Evolutionary conservation across 2,113 vertebrate species (phyloP).

Genomic region (Pseudopodoces humilis): DNA sequence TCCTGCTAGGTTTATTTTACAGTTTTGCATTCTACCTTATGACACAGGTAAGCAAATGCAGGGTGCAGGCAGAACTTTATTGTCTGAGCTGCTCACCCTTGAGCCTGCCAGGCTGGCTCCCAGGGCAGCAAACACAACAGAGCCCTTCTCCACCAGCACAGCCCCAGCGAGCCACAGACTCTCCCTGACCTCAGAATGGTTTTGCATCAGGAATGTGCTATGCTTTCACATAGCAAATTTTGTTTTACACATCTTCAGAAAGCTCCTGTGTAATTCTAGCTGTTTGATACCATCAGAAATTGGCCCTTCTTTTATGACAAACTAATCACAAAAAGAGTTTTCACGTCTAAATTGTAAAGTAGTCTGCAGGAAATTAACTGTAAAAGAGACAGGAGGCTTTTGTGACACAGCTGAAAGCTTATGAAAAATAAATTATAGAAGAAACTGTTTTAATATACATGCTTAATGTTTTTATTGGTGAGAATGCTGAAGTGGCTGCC

Average conservation of each 20-base stretch:
- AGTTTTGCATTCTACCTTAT: background rate
- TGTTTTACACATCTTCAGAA: background rate
- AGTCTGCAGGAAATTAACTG: background rate
- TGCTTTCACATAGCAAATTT: background rate
- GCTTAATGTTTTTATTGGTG: slow-evolving; percentile 60
- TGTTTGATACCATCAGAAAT: background rate
- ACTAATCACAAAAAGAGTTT: background rate
- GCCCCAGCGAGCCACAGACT: background rate
- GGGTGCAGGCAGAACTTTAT: rapidly evolving
- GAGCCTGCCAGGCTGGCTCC: background rate
- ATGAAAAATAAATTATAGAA: slow-evolving; percentile 54
- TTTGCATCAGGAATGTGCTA: background rate
- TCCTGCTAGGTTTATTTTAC: background rate
- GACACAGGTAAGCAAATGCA: background rate
- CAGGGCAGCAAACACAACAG: background rate
- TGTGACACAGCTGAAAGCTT: slow-evolving; percentile 32
- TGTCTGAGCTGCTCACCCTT: rapidly evolving
- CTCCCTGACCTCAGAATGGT: background rate
- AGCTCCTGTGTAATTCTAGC: background rate
- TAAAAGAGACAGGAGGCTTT: slow-evolving; percentile 22
- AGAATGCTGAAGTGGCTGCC: slow-evolving; percentile 44
- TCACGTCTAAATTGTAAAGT: background rate
- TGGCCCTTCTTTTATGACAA: background rate
- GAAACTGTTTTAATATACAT: slow-evolving; percentile 52
- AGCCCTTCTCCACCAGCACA: background rate